phyloP scores from a whole-genome alignment of 2,797 vertebrate genomes.

The Gephyroberyx darwinii region DNA sequence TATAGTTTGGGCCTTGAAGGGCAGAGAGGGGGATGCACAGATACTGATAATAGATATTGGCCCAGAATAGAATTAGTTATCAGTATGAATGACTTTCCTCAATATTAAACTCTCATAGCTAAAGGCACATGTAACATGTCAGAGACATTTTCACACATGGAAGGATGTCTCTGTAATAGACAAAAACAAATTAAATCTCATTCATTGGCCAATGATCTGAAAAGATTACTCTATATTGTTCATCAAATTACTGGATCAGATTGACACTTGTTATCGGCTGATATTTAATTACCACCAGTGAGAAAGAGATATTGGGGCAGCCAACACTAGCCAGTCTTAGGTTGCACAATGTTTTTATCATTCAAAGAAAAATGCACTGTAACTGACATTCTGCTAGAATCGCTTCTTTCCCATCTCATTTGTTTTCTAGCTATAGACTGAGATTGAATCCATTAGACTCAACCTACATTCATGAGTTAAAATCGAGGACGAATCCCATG shows the following conservation, averaged over 20 bases:
- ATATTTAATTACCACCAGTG: background rate
- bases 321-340: background rate
- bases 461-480: conserved; percentile 78
- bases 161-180: background rate
- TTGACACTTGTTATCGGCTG: background rate
- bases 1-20: conserved; percentile 6
- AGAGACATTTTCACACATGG: background rate
- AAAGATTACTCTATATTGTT: background rate
- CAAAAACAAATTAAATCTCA: conserved; percentile 1
- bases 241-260: conserved; percentile 2
- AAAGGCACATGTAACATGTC: background rate
- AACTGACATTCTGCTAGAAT: conserved; percentile 1
- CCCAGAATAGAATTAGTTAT: background rate
- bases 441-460: conserved; percentile 64
- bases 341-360: background rate
- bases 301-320: background rate
- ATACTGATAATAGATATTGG: background rate
- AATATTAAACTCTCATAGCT: background rate
- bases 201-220: background rate
- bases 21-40: background rate
- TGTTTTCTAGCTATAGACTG: conserved; percentile 37
- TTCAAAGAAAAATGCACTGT: background rate
- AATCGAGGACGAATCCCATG: conserved; percentile 78
- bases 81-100: background rate
- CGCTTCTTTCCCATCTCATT: conserved; percentile 25